These are phyloP conservation scores for Girardinichthys multiradiatus DNA, from an alignment of 2,113 vertebrate genomes.

Conservation along the genomic window DNA sequence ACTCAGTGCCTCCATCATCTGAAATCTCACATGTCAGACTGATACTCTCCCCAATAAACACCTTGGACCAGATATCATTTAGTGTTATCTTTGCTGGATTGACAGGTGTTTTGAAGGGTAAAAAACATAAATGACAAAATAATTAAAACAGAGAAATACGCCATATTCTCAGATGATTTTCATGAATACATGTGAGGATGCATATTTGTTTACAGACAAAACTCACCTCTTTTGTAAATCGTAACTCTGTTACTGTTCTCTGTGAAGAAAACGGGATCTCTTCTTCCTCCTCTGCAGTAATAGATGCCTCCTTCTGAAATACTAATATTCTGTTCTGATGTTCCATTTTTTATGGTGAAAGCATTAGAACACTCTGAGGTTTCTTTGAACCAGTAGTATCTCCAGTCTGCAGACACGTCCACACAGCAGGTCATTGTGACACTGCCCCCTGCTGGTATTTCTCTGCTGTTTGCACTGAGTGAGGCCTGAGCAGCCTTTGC, in stretches of 20 bases:
- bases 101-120: too few relatives aligned
- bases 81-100: too few relatives aligned
- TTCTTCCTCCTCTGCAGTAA: background rate
- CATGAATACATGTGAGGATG: too few relatives aligned
- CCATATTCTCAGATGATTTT: too few relatives aligned
- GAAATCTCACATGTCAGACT: too few relatives aligned
- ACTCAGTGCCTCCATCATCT: too few relatives aligned
- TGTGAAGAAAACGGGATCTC: constrained; percentile 8
- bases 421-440: background rate
- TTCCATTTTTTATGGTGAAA: rapidly evolving
- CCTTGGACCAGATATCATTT: too few relatives aligned
- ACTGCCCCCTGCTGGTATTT: background rate
- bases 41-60: too few relatives aligned
- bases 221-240: constrained; percentile 2
- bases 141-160: too few relatives aligned
- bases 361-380: rapidly evolving
- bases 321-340: background rate
- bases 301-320: constrained; percentile 23
- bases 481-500: too few relatives aligned
- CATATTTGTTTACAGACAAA: background rate
- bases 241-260: constrained; percentile 7
- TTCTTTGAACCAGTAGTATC: constrained; percentile 1
- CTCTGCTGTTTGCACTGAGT: background rate
- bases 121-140: too few relatives aligned
- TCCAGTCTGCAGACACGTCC: background rate